phyloP scores from a whole-genome alignment of 2,888 invertebrate genomes.

The Acanthopleura granulata region DNA sequence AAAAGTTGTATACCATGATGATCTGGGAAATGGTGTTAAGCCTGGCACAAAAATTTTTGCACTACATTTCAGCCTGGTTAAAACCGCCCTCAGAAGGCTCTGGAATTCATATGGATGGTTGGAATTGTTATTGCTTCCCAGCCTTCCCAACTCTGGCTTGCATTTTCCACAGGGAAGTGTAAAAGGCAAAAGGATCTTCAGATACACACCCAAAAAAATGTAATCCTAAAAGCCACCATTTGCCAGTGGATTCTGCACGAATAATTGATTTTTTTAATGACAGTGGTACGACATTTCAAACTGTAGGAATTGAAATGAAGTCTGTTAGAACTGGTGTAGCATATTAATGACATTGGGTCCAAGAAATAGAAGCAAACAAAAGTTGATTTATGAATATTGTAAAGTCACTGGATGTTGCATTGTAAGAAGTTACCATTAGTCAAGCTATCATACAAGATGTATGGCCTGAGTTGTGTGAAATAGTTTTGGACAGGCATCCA shows the following conservation, averaged over 20 bases:
- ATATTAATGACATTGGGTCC: not conserved
- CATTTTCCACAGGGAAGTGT: no score
- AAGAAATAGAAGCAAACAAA: not conserved
- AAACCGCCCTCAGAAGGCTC: no score
- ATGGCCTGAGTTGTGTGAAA: no score
- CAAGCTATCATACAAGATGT: not conserved
- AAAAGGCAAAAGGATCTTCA: not conserved
- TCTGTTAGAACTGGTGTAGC: not conserved
- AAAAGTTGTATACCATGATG: no score
- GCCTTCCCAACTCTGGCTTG: no score
- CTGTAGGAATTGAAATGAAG: conserved; percentile 5
- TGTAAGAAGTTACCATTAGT: not conserved
- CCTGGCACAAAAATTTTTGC: no score
- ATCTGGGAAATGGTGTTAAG: no score
- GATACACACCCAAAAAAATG: not conserved
- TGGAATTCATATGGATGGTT: no score
- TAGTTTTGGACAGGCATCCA: no score
- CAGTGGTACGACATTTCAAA: not conserved
- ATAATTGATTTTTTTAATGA: not conserved
- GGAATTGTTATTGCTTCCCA: no score
- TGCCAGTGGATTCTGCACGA: not conserved
- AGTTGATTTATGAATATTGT: conserved; percentile 7
- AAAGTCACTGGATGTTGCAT: not conserved
- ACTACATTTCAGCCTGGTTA: no score
- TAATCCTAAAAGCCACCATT: not conserved